These are phyloP conservation scores for Scophthalmus maximus DNA, from an alignment of 2,113 vertebrate species.

Conservation along the genomic window DNA sequence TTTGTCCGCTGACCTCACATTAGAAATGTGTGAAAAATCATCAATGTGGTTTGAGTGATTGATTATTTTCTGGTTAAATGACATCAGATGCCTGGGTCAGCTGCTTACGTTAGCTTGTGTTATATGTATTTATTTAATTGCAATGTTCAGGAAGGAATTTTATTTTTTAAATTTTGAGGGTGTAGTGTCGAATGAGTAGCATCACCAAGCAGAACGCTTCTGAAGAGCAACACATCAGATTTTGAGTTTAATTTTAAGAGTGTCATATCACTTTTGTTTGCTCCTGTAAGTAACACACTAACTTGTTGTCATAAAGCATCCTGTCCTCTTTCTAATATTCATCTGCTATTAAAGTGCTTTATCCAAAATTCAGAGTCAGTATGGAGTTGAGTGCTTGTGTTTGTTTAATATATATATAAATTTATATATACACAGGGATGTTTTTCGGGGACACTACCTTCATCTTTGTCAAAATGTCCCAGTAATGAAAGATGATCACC, in stretches of 20 bases:
- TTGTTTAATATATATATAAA: neutral
- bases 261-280: slow-evolving; percentile 42
- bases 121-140: slow-evolving; percentile 69
- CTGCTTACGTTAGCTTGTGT: slow-evolving; percentile 58
- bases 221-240: slow-evolving; percentile 50
- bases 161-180: slow-evolving; percentile 41
- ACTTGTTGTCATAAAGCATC: slow-evolving; percentile 66
- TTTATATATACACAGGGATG: neutral
- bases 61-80: slow-evolving; percentile 36
- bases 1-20: slow-evolving; percentile 41
- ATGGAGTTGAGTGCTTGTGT: slow-evolving; percentile 28
- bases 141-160: slow-evolving; percentile 45
- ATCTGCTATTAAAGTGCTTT: slow-evolving; percentile 81
- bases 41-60: slow-evolving; percentile 58
- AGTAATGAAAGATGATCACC: no score
- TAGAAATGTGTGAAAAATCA: slow-evolving; percentile 60
- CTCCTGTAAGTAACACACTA: slow-evolving; percentile 69
- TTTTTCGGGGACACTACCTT: neutral
- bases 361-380: slow-evolving; percentile 51
- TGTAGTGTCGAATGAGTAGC: slow-evolving; percentile 33
- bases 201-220: slow-evolving; percentile 15
- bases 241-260: slow-evolving; percentile 55
- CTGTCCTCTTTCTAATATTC: slow-evolving; percentile 72
- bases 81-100: slow-evolving; percentile 40
- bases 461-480: no score